Base-by-base conservation (phyloP, 2,888 invertebrate species). In the Temnothorax rugatulus region DNA sequence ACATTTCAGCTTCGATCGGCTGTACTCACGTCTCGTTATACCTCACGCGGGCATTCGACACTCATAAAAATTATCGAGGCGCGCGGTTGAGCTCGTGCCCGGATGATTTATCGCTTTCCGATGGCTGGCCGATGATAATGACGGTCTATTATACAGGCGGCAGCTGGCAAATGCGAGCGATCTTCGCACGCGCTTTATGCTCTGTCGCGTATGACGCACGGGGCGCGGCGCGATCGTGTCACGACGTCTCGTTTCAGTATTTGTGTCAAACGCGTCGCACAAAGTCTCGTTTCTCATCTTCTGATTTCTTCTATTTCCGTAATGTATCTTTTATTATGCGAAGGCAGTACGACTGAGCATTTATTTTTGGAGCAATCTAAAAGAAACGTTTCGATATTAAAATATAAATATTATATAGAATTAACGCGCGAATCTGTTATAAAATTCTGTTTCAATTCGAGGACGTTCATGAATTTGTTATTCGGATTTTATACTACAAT, bases 1-100 rank as follows among this genome's bases (percentile, higher is more conserved):
- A 88, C 87, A 84, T 88, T 86, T 89, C 47, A 88, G 79, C 86
- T 88, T 83, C 81, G 77, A 69, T 82, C 71, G 68, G 63, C 71
- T 77, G 54, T 73, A 54, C 73, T 71, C 84, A 44, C 59, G 66
- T 81, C 79, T 73, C 79, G 84, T 88, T 86, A 82, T 87, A 81
- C 25, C 79, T 79, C 81, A 50, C 87, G 57, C 79, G 64, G 44
- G 44, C 82, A 76, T 50, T 57, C 68, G 71, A 52, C 71, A 52
- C 79, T 69, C 82, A 71, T 84, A 89, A 89, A 89, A 89, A 87
- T 87, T 82, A 52, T 68, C 84, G 63, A 57, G 59, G 57, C 64
- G 64, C 74, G 34, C 79, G 79, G 79, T 79, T 59, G 41, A 73
- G 59, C 74, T 44, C 59, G 79, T 66, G 47, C 74, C 47, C 74